phyloP scores from a whole-genome alignment of 2,113 vertebrate species.

The Ciconia stormi region DNA sequence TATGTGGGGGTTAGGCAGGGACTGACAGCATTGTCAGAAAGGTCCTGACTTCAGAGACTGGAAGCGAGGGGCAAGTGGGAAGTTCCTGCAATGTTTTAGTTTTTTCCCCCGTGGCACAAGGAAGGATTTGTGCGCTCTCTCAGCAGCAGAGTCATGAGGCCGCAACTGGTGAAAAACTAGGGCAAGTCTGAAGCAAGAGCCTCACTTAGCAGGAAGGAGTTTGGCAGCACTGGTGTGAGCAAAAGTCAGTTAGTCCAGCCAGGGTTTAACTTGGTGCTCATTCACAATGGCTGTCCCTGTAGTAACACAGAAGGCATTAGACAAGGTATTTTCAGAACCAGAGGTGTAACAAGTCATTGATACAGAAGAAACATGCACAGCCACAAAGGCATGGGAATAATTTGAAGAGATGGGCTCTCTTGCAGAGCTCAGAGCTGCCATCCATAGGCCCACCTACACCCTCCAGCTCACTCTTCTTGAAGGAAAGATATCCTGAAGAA shows the following conservation, averaged over 20 bases:
- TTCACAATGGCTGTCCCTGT: neutral
- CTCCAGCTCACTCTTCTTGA: neutral
- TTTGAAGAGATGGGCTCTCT: no score
- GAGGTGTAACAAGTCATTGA: neutral
- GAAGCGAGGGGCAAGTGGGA: neutral
- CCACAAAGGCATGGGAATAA: neutral
- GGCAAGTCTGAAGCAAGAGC: neutral
- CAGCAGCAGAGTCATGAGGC: neutral
- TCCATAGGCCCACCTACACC: neutral
- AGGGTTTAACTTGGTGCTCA: neutral
- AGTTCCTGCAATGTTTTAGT: neutral
- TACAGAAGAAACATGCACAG: neutral
- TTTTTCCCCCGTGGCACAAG: neutral
- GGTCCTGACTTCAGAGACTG: neutral
- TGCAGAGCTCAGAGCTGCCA: neutral
- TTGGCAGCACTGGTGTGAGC: neutral
- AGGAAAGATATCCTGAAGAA: neutral
- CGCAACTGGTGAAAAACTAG: neutral
- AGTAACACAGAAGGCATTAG: neutral
- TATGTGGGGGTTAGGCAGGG: neutral
- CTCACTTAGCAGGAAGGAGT: neutral
- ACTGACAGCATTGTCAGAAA: neutral
- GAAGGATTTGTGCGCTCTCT: neutral
- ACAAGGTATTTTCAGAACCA: neutral
- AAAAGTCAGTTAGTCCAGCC: neutral